A percentile compares a stretch with the other conserved stretches of the same genome.
phyloP scores from a whole-genome alignment of 2,888 invertebrate species.

The Spisula subtruncata region DNA sequence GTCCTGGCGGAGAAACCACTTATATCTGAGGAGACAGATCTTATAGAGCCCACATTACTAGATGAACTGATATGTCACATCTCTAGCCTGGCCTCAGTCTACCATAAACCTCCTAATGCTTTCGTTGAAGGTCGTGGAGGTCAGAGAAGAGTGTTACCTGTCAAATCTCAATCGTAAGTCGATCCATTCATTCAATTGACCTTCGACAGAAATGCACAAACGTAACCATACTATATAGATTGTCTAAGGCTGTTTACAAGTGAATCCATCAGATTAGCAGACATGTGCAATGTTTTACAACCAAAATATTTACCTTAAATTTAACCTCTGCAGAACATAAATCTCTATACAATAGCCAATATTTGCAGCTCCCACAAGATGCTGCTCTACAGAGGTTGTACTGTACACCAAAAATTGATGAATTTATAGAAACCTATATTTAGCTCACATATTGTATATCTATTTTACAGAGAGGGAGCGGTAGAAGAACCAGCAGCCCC shows the following conservation, averaged over 20 bases:
- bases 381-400: too few species aligned
- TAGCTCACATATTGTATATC: neutral
- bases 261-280: too few species aligned
- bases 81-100: slow-evolving; percentile 98
- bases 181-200: neutral
- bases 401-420: too few species aligned
- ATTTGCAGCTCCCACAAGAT: too few species aligned
- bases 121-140: slow-evolving; percentile 94
- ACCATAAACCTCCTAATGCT: slow-evolving; percentile 99
- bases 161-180: slow-evolving; percentile 83
- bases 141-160: slow-evolving; percentile 81
- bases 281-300: too few species aligned
- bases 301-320: too few species aligned
- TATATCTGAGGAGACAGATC: slow-evolving; percentile 99
- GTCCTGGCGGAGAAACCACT: slow-evolving; percentile 99
- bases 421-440: too few species aligned
- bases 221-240: too few species aligned
- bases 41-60: slow-evolving; percentile 97
- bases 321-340: too few species aligned
- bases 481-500: slow-evolving; percentile 34
- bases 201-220: too few species aligned
- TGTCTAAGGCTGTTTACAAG: too few species aligned
- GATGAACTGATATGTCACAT: slow-evolving; percentile 99
- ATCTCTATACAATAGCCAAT: too few species aligned
- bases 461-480: slow-evolving; percentile 42